Evolutionary conservation across 2,888 invertebrate species (phyloP), one percentile per base, ranked within the genome.

Genomic region (Aphidius colemani): DNA sequence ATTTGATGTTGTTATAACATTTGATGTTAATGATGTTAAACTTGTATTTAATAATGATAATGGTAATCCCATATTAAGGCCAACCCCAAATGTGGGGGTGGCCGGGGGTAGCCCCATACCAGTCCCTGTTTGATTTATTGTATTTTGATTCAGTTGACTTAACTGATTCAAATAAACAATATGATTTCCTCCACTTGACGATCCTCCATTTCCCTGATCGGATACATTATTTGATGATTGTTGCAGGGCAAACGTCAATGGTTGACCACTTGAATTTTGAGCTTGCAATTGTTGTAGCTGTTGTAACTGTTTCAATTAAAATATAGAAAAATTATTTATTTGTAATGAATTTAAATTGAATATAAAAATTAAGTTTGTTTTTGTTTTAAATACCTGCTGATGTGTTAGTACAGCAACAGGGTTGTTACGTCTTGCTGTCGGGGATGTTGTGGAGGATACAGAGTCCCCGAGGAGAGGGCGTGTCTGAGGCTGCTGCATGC

Each of bases 401-500:
- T 80, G 82, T 40, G 82, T 82, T 60, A 82, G 74, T 64, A 82
- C 81, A 69, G 82, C 77, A 72, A 82, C 82, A 61, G 81, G 76
- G 74, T 79, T 82, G 63, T 75, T 79, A 71, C 79, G 80, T 68
- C 80, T 79, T 69, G 80, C 74, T 74, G 75, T 79, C 75, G 81
- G 82, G 80, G 82, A 79, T 78, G 82, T 80, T 78, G 82, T 80
- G 79, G 82, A 82, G 81, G 82, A 81, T 82, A 80, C 82, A 75
- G 82, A 82, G 80, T 82, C 82, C 82, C 82, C 82, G 77, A 82
- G 81, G 75, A 82, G 82, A 81, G 82, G 82, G 82, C 82, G 82
- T 78, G 82, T 80, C 82, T 82, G 82, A 80, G 82, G 82, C 80
- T 82, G 82, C 82, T 82, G 82, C 82, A 82, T 82, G 80, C 82